These are phyloP conservation scores for Drosophila sordidapex DNA, from an alignment of 2,888 invertebrate genomes.

Conservation along the genomic window DNA sequence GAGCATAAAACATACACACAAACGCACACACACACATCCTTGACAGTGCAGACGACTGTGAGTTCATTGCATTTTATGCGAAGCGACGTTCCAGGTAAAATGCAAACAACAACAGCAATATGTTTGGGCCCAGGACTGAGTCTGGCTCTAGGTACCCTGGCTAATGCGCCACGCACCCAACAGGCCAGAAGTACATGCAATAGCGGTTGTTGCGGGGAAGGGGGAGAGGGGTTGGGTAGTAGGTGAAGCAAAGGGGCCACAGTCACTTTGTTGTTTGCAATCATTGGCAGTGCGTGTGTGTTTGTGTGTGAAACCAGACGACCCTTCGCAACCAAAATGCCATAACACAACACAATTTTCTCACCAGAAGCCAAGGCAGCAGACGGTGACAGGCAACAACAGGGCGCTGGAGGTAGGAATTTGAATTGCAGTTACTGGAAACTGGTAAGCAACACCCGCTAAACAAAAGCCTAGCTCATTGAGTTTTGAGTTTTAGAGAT, in stretches of 20 bases:
- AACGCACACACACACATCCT: conserved; percentile 32
- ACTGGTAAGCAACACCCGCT: conserved; percentile 48
- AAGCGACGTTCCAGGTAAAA: conserved; percentile 80
- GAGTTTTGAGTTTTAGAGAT: conserved; percentile 62
- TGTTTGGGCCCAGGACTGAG: conserved; percentile 43
- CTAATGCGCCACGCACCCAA: conserved; percentile 66
- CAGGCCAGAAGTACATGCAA: conserved; percentile 17
- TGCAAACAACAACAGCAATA: conserved; percentile 57
- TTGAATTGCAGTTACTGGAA: conserved; percentile 17
- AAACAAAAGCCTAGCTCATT: conserved; percentile 75
- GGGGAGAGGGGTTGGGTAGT: not conserved
- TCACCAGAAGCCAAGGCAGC: conserved; percentile 51
- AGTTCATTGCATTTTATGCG: conserved; percentile 79
- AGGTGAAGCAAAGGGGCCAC: not conserved
- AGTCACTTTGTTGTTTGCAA: conserved; percentile 61
- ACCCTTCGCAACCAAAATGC: conserved; percentile 78
- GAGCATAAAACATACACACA: conserved; percentile 14
- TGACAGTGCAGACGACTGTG: conserved; percentile 52
- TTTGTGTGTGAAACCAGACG: conserved; percentile 22
- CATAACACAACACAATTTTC: conserved; percentile 77
- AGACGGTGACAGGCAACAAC: conserved; percentile 1
- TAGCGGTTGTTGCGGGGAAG: not conserved
- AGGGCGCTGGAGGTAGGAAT: not conserved
- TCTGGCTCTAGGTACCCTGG: conserved; percentile 51
- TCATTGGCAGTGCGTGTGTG: conserved; percentile 34